A percentile compares a stretch with the other conserved stretches of the same genome.
Conservation (phyloP, 2,888 invertebrate species). For the Amblyteles armatorius region DNA sequence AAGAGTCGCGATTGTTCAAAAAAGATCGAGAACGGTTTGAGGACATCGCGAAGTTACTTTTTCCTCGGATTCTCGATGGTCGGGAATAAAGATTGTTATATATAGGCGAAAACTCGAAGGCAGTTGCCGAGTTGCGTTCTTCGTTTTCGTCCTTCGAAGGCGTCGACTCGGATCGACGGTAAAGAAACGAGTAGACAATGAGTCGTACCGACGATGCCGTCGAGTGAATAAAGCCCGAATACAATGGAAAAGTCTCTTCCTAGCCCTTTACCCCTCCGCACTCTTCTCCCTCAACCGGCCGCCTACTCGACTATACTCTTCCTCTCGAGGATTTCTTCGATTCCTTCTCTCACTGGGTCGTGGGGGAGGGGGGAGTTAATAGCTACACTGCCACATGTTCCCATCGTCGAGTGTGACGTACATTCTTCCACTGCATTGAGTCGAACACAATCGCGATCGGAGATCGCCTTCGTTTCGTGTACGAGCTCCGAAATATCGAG, state of each 20-base stretch:
- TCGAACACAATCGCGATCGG: conserved; percentile 34
- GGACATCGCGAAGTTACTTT: neutral
- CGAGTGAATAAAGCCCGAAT: conserved; percentile 57
- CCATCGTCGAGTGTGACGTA: neutral
- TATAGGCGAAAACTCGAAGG: conserved; percentile 8
- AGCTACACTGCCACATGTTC: conserved; percentile 4
- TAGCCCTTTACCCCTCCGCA: conserved; percentile 21
- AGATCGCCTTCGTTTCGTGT: neutral
- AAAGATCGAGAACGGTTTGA: neutral
- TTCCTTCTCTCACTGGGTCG: conserved; percentile 41
- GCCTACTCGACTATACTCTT: conserved; percentile 5
- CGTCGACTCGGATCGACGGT: conserved; percentile 50
- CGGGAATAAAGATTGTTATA: neutral
- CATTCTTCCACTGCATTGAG: conserved; percentile 16
- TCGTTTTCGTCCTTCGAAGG: conserved; percentile 24
- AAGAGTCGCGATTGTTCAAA: neutral
- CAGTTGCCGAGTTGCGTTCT: conserved; percentile 1
- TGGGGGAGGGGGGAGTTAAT: conserved; percentile 41
- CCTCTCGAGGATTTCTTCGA: conserved; percentile 26
- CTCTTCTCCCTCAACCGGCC: neutral
- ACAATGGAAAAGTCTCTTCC: conserved; percentile 57
- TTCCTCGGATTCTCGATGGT: neutral
- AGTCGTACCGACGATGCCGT: conserved; percentile 44
- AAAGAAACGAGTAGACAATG: conserved; percentile 66
- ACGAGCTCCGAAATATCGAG: conserved; percentile 38